Percentiles rank a stretch among this genome's conserved stretches.
Conservation (phyloP, 1,140 invertebrate species). For the Drosophila suzukii region DNA sequence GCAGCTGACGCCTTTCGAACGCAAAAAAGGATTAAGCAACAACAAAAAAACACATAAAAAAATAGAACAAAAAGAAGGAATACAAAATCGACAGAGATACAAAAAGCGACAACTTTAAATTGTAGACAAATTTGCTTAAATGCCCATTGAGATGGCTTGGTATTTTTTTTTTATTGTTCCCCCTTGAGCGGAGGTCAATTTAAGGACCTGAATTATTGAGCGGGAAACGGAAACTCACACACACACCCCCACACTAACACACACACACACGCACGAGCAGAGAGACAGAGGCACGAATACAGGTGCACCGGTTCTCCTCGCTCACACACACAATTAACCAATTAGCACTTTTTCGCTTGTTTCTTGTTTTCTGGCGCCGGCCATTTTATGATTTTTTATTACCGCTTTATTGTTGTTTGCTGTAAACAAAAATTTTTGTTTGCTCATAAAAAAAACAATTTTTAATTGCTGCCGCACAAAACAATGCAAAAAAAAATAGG, state of each 20-base stretch:
- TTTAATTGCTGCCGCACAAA: slow-evolving; percentile 46
- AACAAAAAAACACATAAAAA: not conserved
- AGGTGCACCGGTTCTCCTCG: slow-evolving; percentile 4
- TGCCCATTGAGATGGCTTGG: not conserved
- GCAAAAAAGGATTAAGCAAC: slow-evolving; percentile 54
- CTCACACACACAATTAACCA: slow-evolving; percentile 49
- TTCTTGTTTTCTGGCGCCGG: slow-evolving; percentile 34
- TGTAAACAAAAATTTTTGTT: slow-evolving; percentile 44
- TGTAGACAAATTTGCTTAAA: slow-evolving; percentile 11
- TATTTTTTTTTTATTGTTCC: not conserved
- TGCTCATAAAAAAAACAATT: slow-evolving; percentile 49
- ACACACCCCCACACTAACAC: slow-evolving; percentile 2
- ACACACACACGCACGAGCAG: not conserved
- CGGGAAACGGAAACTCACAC: slow-evolving; percentile 11
- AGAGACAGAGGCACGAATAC: slow-evolving; percentile 1
- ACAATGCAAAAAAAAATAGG: slow-evolving; percentile 17
- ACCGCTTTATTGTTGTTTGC: slow-evolving; percentile 49
- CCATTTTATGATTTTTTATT: slow-evolving; percentile 40
- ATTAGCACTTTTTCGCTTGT: slow-evolving; percentile 51
- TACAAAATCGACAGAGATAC: not conserved
- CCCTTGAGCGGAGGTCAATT: slow-evolving; percentile 15
- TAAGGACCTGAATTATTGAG: slow-evolving; percentile 45
- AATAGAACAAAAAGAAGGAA: not conserved
- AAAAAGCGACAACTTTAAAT: slow-evolving; percentile 7
- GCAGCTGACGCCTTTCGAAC: slow-evolving; percentile 51